Percentiles rank a stretch among this genome's conserved stretches.
Conservation (phyloP, 2,797 vertebrate species). For the Pelobates cultripes region DNA sequence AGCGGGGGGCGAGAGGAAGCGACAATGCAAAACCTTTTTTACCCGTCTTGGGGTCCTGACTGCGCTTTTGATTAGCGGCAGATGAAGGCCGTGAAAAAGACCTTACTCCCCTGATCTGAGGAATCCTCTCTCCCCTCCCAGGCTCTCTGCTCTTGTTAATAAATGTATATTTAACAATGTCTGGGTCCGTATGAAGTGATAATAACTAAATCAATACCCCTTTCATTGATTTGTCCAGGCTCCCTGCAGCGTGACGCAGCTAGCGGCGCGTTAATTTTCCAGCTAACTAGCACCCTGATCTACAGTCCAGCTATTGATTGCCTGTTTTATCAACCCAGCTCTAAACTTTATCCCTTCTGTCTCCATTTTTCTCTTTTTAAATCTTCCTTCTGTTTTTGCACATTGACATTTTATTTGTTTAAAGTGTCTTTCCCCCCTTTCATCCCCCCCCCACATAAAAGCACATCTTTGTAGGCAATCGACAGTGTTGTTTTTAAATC, state of each 20-base stretch:
- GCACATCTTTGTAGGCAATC: no score
- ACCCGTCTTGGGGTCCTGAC: constrained; percentile 19
- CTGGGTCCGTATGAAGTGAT: constrained; percentile 82
- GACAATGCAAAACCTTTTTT: constrained; percentile 3
- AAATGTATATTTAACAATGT: constrained; percentile 94
- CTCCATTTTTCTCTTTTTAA: constrained; percentile 25
- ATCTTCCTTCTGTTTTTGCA: constrained; percentile 57
- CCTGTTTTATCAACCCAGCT: constrained; percentile 69
- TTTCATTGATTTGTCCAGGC: constrained; percentile 76
- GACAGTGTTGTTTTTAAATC: no score
- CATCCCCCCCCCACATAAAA: no score
- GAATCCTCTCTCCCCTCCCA: constrained; percentile 58
- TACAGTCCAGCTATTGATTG: constrained; percentile 77
- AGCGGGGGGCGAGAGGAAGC: constrained; percentile 39
- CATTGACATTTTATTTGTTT: neutral
- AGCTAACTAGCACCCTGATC: constrained; percentile 89
- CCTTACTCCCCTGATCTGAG: constrained; percentile 32
- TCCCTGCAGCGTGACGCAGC: constrained; percentile 77
- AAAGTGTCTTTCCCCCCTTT: no score
- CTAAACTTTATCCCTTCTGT: constrained; percentile 67
- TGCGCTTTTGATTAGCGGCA: constrained; percentile 51
- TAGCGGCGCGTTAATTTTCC: constrained; percentile 87
- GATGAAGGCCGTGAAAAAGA: constrained; percentile 39
- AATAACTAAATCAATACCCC: constrained; percentile 80
- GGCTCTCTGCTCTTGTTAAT: constrained; percentile 71